Conservation (phyloP, 2,888 invertebrate species). For the Branchinecta sandiegonensis region DNA sequence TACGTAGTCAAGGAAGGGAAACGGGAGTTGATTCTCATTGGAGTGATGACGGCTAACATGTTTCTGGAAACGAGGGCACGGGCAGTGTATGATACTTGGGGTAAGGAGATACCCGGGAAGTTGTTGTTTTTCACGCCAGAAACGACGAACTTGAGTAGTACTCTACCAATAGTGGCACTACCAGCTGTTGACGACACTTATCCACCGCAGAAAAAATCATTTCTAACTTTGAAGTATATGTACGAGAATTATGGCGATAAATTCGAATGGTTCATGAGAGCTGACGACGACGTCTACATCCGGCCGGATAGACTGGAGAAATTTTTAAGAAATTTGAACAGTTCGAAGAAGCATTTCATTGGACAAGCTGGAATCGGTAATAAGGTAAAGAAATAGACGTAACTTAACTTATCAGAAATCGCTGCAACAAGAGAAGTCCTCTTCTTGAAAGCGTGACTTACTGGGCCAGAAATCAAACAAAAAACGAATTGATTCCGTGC, state of each 20-base stretch:
- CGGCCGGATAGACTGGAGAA: slow-evolving; percentile 64
- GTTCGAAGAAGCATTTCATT: slow-evolving; percentile 71
- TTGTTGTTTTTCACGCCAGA: slow-evolving; percentile 66
- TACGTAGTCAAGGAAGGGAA: neutral
- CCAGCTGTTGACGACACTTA: slow-evolving; percentile 87
- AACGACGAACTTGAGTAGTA: slow-evolving; percentile 42
- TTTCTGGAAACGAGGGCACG: slow-evolving; percentile 75
- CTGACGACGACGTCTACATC: slow-evolving; percentile 95
- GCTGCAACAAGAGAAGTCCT: too few species aligned
- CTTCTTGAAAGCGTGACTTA: too few species aligned
- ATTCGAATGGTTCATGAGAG: slow-evolving; percentile 94
- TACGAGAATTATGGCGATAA: slow-evolving; percentile 71
- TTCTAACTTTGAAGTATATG: slow-evolving; percentile 69
- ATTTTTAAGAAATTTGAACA: slow-evolving; percentile 74
- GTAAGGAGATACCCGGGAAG: slow-evolving; percentile 68
- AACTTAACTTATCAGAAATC: neutral
- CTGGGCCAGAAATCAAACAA: too few species aligned
- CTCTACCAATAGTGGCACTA: slow-evolving; percentile 63
- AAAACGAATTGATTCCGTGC: too few species aligned
- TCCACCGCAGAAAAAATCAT: slow-evolving; percentile 97
- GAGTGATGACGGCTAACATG: slow-evolving; percentile 92
- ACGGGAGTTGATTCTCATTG: slow-evolving; percentile 56
- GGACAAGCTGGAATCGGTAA: slow-evolving; percentile 51
- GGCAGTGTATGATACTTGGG: slow-evolving; percentile 91
- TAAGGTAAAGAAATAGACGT: slow-evolving; percentile 48